Base-by-base conservation (phyloP, 2,888 invertebrate genomes). In the Beris chalybata region DNA sequence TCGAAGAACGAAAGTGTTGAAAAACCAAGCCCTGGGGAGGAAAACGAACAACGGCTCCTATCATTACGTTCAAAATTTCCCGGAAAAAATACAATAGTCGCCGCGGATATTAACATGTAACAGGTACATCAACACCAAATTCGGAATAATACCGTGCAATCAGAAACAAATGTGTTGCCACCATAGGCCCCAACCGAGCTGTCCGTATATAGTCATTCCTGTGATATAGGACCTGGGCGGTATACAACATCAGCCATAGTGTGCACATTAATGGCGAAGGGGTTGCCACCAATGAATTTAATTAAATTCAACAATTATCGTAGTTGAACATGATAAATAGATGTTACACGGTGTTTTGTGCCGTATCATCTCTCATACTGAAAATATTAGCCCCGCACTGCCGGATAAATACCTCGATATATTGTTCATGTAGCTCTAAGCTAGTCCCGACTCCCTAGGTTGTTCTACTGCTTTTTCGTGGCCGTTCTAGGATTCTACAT, bases 261-360 rank as follows among this genome's bases (percentile, higher is more conserved):
- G 48, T 38, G 7, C 9, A 12, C 43, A 32, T 61, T 61, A 50
- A 52, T 61, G 38, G 52, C 52, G 52, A 61, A 61, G 52, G 61
- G 59, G 61, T 22, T 44, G 59, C 47, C 55, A 55, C 69, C 67
- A 69, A 69, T 69, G 69, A 69, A 69, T 69, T 69, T 64, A 69
- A 69, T 69, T 69, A 69, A 69, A 69, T 67, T 69, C 69, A 69
- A 69, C 69, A 69, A 69, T 69, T 69, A 69, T 66, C 64, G 69
- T 69, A 69, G 69, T 69, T 69, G 66, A 69, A 69, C 69, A 69
- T 69, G 67, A 69, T 69, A 69, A 69, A 69, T 69, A 69, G 67
- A 67, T 69, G 69, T 69, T 59, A 69, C 69, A 69, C 55, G 67
- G 65, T 69, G 69, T 69, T 69, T 69, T 69, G 61, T 61, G 67